phyloP scores from a whole-genome alignment of 2,113 vertebrate genomes.

The Eurystomus gularis region DNA sequence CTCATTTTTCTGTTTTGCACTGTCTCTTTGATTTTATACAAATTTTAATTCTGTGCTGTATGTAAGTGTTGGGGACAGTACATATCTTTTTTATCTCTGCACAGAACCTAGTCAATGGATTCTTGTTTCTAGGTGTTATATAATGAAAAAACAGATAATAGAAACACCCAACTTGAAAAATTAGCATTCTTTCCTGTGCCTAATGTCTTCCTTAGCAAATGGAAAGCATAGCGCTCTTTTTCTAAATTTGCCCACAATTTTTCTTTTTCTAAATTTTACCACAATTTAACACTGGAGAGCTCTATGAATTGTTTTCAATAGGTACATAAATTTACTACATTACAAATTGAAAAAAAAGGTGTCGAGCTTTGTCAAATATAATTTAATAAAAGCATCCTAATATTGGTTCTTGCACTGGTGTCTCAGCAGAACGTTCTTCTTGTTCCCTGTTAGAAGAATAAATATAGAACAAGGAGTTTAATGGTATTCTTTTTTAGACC shows the following conservation, averaged over 20 bases:
- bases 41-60: neutral
- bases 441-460: slow-evolving; percentile 43
- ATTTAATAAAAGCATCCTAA: slow-evolving; percentile 54
- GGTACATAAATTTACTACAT: slow-evolving; percentile 44
- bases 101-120: neutral
- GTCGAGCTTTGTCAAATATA: slow-evolving; percentile 32
- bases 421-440: slow-evolving; percentile 36
- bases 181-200: neutral
- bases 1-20: neutral
- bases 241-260: slow-evolving; percentile 4
- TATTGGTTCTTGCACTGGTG: slow-evolving; percentile 40
- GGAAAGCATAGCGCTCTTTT: neutral
- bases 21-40: neutral
- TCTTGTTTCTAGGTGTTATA: neutral
- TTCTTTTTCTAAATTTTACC: neutral
- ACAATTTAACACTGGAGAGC: neutral
- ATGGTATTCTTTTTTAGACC: slow-evolving; percentile 54
- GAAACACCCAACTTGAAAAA: neutral
- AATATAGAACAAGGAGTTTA: slow-evolving; percentile 46
- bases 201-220: neutral
- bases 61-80: neutral
- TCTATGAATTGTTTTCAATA: slow-evolving; percentile 28
- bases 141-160: neutral
- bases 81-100: neutral
- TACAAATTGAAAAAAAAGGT: slow-evolving; percentile 10